Base-by-base conservation (phyloP, 92 coral and sea anemone species). In the Heteractis magnifica region DNA sequence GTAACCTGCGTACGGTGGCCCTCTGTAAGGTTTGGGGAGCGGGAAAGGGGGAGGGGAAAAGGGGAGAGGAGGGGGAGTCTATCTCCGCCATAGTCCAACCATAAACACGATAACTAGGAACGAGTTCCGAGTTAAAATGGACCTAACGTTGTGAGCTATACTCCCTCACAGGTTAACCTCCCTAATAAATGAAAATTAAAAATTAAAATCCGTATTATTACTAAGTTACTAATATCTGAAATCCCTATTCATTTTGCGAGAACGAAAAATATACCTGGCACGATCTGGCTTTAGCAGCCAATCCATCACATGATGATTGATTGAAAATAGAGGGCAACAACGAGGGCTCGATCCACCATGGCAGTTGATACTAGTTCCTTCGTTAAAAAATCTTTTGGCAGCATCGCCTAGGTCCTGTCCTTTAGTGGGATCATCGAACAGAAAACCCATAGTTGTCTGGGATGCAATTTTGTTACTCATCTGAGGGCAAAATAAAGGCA, bases 211-310 rank as follows among this genome's bases (percentile, higher is more conserved):
- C 19, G 6, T 65, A 65, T 65, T 65, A 52, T 52, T 52, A 10
- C 72, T 65, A 65, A 65, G 6, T 16, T 65, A 65, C 14, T 65
- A 21, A 16, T 13, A 71, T 71, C 16, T 19, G 8, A 73, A 73
- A 5, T 52, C 10, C 10, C 10, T 52, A 52, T 52, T 52, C 56
- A 52, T 52, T 52, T 5, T 52, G 56, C 56, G 51, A 19, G 49
- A 14, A 76, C 19, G 34, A 52, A n/a, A 16, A 56, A n/a, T 21
- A 4, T 80, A 86, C 92, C 92, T 77, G 49, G 82, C 87, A 5
- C 87, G 26, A 7, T 82, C 92, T 44, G 87, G 85, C 65, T 86
- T 89, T 48, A 70, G 44, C 49, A 86, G 79, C 93, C 93, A 90
- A 20, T 90, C 90, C 4, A 90, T 13, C 8, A 90, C 90, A 75